Base-by-base conservation (phyloP, 2,888 invertebrate genomes). In the Erpobdella octoculata region DNA sequence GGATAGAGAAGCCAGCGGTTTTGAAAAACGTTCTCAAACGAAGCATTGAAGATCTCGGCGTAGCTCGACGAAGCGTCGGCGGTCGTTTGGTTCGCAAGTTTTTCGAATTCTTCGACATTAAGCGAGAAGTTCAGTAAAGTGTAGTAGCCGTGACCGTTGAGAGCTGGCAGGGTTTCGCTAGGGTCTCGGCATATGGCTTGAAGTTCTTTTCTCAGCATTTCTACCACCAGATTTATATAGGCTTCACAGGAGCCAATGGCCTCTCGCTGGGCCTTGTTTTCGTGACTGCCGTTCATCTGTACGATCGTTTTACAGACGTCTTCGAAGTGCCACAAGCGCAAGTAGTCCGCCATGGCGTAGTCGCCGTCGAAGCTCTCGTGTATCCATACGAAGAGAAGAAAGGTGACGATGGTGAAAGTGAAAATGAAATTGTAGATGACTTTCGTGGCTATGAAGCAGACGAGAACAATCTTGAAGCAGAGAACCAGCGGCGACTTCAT, bases 371-470 rank as follows among this genome's bases (percentile, higher is more conserved):
- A 25, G 53, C 53, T 53, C 28, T 53, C 53, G 53, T 53, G 21
- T 53, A 53, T 53, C 53, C 53, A 53, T 25, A 28, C 53, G n/a
- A 53, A 53, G 6, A 53, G 53, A 53, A 53, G n/a, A 28, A 53
- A 28, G 5, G 53, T 53, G 8, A 53, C 28, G 18, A 53, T 28
- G 21, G 53, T 53, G n/a, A 53, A 53, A 9, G 53, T 53, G 53
- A 53, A 53, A 21, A 53, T 25, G 53, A 53, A 25, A 28, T 53
- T 53, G 28, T 53, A 53, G 28, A 53, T 53, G 28, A 53, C 28
- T 28, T 53, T 53, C 21, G 21, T 53, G 53, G 15, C 53, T 4
- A 53, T 53, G 53, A 53, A 53, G n/a, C 53, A 53, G 53, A 28
- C 53, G n/a, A 53, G 28, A 28, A 53, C 21, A 21, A 53, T 25